These are phyloP conservation scores for Macrophya annulata DNA, from an alignment of 2,888 invertebrate genomes.

Conservation along the genomic window DNA sequence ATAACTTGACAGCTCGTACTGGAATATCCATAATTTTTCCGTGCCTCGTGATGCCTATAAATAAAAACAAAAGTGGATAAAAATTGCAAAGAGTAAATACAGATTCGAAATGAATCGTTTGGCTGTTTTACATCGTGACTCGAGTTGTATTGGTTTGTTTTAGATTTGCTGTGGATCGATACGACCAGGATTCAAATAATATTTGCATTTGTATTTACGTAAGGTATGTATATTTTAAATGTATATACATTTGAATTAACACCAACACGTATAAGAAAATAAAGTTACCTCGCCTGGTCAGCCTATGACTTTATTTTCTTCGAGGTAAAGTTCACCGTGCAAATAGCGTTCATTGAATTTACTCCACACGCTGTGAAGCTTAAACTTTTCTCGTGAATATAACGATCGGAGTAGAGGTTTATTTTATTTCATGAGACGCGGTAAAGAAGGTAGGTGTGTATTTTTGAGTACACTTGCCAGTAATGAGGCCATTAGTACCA, in stretches of 20 bases:
- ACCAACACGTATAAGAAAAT: neutral
- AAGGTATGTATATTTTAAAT: neutral
- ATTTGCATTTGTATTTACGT: conserved; percentile 24
- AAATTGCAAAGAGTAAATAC: neutral
- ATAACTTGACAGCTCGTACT: neutral
- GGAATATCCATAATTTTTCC: neutral
- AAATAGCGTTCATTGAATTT: conserved; percentile 61
- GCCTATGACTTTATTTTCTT: conserved; percentile 31
- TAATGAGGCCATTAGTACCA: conserved; percentile 52
- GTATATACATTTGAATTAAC: neutral
- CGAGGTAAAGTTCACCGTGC: conserved; percentile 46
- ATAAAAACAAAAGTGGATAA: neutral
- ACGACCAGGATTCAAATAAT: neutral
- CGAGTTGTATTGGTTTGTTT: neutral
- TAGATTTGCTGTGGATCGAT: neutral
- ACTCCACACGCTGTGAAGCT: conserved; percentile 45
- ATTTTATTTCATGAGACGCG: conserved; percentile 45
- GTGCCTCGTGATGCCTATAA: neutral
- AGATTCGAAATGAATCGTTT: conserved; percentile 6
- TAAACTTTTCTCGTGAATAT: conserved; percentile 34
- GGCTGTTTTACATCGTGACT: neutral
- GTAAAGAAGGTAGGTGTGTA: conserved; percentile 38
- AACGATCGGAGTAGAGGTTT: conserved; percentile 30
- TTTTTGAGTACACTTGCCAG: conserved; percentile 48
- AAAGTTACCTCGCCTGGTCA: neutral